A percentile compares a stretch with the other conserved stretches of the same genome.
These are phyloP conservation scores for Drepana arcuata DNA, from an alignment of 1,140 invertebrate genomes.

Conservation along the genomic window DNA sequence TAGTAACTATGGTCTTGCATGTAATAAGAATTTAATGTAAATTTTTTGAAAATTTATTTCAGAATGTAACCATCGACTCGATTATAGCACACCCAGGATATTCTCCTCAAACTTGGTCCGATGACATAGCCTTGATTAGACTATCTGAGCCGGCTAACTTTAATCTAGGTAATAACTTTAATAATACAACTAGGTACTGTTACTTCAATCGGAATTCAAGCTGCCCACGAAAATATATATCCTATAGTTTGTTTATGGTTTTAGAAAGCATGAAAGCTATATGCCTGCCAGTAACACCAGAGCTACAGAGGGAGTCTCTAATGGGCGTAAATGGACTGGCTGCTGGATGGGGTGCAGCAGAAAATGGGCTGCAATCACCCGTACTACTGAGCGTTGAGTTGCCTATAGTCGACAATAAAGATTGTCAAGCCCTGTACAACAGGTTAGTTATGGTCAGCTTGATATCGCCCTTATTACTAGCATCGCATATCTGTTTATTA, in stretches of 20 bases:
- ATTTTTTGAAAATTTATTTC: slow-evolving; percentile 13
- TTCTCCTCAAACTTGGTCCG: slow-evolving; percentile 43
- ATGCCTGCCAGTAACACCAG: slow-evolving; percentile 70
- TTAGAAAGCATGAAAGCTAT: slow-evolving; percentile 40
- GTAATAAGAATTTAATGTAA: background rate
- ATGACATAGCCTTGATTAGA: slow-evolving; percentile 78
- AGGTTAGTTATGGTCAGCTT: too few relatives aligned
- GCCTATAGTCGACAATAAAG: slow-evolving; percentile 47
- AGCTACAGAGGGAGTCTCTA: slow-evolving; percentile 29
- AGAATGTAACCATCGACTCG: slow-evolving; percentile 74
- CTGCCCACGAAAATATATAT: too few relatives aligned
- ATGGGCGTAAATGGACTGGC: slow-evolving; percentile 47
- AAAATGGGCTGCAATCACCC: slow-evolving; percentile 56
- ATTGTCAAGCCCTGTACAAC: slow-evolving; percentile 63
- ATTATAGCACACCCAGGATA: slow-evolving; percentile 73
- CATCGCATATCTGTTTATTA: too few relatives aligned
- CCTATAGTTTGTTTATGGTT: too few relatives aligned
- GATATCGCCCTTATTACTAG: too few relatives aligned
- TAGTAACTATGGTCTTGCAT: background rate
- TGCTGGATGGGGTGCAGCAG: slow-evolving; percentile 76
- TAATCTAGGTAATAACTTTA: slow-evolving; percentile 28
- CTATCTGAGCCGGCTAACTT: slow-evolving; percentile 69
- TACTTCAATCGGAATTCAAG: too few relatives aligned
- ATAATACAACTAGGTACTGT: too few relatives aligned
- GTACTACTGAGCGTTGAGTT: slow-evolving; percentile 71